Evolutionary conservation across 2,797 vertebrate species (phyloP).

Genomic region (Ibycter americanus): DNA sequence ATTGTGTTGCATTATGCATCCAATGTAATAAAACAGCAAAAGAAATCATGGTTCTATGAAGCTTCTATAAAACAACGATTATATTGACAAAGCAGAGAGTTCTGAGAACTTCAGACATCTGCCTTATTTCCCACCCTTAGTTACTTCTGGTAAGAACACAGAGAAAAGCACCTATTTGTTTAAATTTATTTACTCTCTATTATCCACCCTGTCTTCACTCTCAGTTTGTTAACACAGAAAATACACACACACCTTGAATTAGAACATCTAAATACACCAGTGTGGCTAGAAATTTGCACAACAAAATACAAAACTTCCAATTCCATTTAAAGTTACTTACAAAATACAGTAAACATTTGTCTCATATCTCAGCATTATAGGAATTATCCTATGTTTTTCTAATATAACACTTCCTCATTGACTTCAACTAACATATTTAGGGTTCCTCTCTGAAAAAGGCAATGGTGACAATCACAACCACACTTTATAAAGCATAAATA

Average conservation of each 20-base stretch:
- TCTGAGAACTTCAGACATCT: background rate
- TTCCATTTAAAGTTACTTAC: background rate
- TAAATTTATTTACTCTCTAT: background rate
- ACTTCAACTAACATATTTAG: background rate
- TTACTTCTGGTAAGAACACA: background rate
- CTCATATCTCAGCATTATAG: background rate
- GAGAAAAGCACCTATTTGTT: background rate
- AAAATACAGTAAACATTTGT: background rate
- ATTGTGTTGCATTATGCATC: background rate
- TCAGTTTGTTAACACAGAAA: background rate
- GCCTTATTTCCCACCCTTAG: background rate
- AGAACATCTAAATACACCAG: background rate
- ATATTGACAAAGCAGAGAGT: background rate
- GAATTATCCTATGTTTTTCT: background rate
- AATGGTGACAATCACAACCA: background rate
- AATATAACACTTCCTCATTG: background rate
- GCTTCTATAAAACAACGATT: background rate
- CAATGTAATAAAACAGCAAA: background rate
- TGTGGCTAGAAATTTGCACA: background rate
- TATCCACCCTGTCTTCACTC: background rate
- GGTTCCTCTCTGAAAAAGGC: background rate
- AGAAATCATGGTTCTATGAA: background rate
- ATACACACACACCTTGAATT: background rate
- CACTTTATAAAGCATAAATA: background rate
- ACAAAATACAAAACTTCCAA: background rate